These are phyloP conservation scores for Drosophila anceps DNA, from an alignment of 2,888 invertebrate genomes.

Conservation along the genomic window DNA sequence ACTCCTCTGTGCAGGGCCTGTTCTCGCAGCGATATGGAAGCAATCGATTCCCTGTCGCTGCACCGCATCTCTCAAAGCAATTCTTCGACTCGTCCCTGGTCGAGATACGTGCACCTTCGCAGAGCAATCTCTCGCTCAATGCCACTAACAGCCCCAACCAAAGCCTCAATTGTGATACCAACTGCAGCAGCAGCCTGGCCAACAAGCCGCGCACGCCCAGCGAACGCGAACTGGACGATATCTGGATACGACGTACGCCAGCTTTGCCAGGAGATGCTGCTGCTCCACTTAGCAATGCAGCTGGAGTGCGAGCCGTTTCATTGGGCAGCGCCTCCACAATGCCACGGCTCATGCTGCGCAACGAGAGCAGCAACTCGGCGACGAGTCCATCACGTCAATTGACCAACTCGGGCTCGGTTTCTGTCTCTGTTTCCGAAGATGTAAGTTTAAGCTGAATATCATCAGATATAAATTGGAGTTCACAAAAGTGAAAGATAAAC, in stretches of 20 bases:
- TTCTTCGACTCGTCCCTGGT: conserved; percentile 94
- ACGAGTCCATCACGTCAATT: conserved; percentile 71
- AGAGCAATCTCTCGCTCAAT: conserved; percentile 82
- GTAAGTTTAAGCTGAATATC: conserved; percentile 69
- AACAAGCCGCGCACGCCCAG: conserved; percentile 68
- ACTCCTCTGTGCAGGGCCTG: conserved; percentile 87
- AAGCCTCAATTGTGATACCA: conserved; percentile 81
- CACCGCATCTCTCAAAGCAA: conserved; percentile 90
- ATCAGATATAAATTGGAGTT: not conserved
- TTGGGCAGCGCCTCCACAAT: conserved; percentile 57
- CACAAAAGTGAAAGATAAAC: not conserved
- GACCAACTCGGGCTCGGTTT: conserved; percentile 64
- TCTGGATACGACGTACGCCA: conserved; percentile 80
- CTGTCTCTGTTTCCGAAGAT: conserved; percentile 77
- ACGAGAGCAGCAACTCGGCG: conserved; percentile 72
- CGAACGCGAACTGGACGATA: conserved; percentile 79
- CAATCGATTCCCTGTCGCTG: conserved; percentile 62
- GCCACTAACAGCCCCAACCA: conserved; percentile 48
- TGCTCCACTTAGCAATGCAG: conserved; percentile 1
- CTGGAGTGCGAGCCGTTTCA: conserved; percentile 44
- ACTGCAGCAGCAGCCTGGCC: conserved; percentile 41
- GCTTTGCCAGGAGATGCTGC: not conserved
- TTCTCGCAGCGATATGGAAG: conserved; percentile 86
- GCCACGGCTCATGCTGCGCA: conserved; percentile 66
- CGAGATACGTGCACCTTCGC: conserved; percentile 89